Evolutionary conservation across 2,888 invertebrate species (phyloP), one percentile per base, ranked within the genome.

Genomic region (Andrena hattorfiana): DNA sequence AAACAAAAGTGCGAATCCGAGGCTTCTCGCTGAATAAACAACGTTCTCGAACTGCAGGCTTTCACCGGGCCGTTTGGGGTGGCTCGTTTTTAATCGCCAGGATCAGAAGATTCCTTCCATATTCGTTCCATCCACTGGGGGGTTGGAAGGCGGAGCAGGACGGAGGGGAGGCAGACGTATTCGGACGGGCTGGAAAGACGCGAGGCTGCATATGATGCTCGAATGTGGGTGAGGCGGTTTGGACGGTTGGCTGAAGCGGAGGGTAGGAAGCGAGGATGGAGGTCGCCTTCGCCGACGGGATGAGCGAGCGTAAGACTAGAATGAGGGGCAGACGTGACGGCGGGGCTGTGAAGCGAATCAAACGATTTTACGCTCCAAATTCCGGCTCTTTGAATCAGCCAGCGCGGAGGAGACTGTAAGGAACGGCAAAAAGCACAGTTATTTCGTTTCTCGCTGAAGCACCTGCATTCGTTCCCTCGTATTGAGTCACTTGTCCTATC

Each of bases 341-440:
- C 85, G 88, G 87, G 84, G 88, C 89, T 87, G 89, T 88, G 89
- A 91, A 90, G 89, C 90, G 91, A 92, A 93, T 93, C 93, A 92
- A 93, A 92, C 93, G 91, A 92, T 93, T 93, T 93, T 90, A 92
- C 91, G 93, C 92, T 93, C 93, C 89, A 93, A 90, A 93, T 93
- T 93, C 79, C 82, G 60, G 54, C 83, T 78, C 87, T 88, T 89
- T 89, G 89, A 88, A 87, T 88, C 82, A 84, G 79, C 67, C 81
- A 69, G 81, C 78, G 75, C 30, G 75, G 76, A 67, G 81, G 62
- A 83, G 51, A 32, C 74, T 42, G 70, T 70, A 84, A 85, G 87
- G 79, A 87, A 74, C 67, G 78, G 74, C 77, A 74, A 80, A 88
- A 83, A 85, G 75, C 71, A 69, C 79, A 68, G 81, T 59, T 74